Percentiles rank a stretch among this genome's conserved stretches.
These are phyloP conservation scores for Regulus satrapa DNA, from an alignment of 2,113 vertebrate genomes.

Conservation along the genomic window DNA sequence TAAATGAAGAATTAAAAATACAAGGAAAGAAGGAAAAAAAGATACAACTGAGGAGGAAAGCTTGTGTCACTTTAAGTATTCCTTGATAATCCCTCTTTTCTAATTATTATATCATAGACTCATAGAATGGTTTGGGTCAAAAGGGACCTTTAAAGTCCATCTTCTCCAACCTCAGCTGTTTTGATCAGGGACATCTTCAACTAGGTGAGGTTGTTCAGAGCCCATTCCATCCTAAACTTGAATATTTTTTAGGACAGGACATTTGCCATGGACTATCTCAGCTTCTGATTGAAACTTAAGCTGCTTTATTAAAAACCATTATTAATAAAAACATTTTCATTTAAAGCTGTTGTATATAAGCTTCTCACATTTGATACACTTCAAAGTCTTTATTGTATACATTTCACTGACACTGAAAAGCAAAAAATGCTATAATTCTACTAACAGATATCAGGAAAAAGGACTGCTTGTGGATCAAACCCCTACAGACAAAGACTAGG, in stretches of 20 bases:
- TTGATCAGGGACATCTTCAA: not conserved
- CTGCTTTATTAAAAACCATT: not conserved
- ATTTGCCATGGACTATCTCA: not conserved
- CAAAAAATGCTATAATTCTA: not conserved
- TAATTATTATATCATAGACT: not conserved
- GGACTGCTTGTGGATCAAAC: not conserved
- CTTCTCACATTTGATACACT: not conserved
- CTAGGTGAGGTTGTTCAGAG: not conserved
- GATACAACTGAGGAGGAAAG: not conserved
- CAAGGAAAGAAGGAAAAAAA: too few relatives aligned
- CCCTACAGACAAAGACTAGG: not conserved
- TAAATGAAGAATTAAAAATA: not conserved
- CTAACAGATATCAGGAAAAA: not conserved
- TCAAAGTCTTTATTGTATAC: not conserved
- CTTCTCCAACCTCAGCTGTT: accelerated
- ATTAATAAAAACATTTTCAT: not conserved
- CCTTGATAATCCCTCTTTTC: not conserved
- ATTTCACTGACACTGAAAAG: not conserved
- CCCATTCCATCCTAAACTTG: not conserved
- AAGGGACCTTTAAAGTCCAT: not conserved
- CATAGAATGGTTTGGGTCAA: accelerated
- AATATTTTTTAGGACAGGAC: not conserved
- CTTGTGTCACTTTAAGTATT: not conserved
- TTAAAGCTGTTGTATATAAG: not conserved
- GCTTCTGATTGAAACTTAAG: accelerated